Conservation (phyloP, 1,140 invertebrate species). For the Drosophila bifasciata region DNA sequence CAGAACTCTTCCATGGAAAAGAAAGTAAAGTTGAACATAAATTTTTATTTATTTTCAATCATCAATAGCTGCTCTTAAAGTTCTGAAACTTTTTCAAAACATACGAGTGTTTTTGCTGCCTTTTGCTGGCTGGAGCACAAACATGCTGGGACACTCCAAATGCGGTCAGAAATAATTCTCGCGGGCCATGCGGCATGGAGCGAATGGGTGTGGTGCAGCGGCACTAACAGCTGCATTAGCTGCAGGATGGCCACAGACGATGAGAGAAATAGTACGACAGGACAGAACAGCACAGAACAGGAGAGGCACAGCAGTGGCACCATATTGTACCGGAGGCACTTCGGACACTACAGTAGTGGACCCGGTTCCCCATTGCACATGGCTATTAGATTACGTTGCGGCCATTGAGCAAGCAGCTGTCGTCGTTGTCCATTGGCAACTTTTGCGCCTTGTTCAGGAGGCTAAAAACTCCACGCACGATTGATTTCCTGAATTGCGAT, state of each 20-base stretch:
- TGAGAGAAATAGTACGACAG: not conserved
- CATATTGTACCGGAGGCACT: no score
- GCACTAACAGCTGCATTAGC: constrained; percentile 67
- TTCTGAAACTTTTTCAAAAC: constrained; percentile 16
- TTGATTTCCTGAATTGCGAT: constrained; percentile 39
- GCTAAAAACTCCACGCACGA: constrained; percentile 37
- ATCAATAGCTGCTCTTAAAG: constrained; percentile 18
- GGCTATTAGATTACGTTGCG: constrained; percentile 66
- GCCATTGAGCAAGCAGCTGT: constrained; percentile 61
- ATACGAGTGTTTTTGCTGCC: constrained; percentile 33
- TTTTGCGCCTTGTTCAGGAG: constrained; percentile 37
- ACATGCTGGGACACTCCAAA: constrained; percentile 33
- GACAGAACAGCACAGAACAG: not conserved
- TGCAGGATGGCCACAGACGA: constrained; percentile 20
- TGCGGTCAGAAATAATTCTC: constrained; percentile 53
- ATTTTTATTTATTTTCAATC: no score
- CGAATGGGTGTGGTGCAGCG: constrained; percentile 50
- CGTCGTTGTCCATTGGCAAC: constrained; percentile 31
- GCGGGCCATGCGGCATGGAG: constrained; percentile 39
- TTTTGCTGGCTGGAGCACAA: constrained; percentile 22
- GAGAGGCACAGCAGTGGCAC: no score
- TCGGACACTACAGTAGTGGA: constrained; percentile 5
- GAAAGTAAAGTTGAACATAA: no score
- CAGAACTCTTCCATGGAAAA: no score
- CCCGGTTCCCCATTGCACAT: constrained; percentile 20